phyloP scores from a whole-genome alignment of 2,113 vertebrate genomes.

The Noctilio leporinus region DNA sequence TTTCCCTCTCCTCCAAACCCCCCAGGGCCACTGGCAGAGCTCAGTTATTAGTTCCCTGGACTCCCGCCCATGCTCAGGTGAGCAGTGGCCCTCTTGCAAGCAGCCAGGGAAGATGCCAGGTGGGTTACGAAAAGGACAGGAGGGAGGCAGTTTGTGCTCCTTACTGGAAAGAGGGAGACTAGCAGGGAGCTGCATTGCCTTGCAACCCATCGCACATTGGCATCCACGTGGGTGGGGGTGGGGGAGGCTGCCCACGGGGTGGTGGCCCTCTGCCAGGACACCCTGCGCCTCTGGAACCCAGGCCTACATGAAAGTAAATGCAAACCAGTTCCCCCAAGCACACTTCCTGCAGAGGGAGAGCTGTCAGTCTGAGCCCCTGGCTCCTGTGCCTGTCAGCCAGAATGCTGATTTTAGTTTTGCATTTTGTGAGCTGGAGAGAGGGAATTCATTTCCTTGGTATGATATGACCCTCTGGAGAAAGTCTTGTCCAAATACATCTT shows the following conservation, averaged over 20 bases:
- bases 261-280: background rate
- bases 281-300: background rate
- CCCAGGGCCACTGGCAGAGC: background rate
- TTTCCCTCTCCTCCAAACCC: background rate
- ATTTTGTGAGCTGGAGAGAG: slow-evolving; percentile 55
- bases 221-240: background rate
- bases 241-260: rapidly evolving
- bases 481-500: slow-evolving; percentile 55
- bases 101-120: background rate
- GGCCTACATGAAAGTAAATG: background rate
- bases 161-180: background rate
- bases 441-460: slow-evolving; percentile 58
- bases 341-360: background rate
- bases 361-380: background rate
- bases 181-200: background rate
- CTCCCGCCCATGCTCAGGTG: rapidly evolving
- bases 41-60: background rate
- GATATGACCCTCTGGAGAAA: slow-evolving; percentile 51
- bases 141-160: background rate
- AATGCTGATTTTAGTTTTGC: slow-evolving; percentile 51
- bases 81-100: background rate
- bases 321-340: background rate
- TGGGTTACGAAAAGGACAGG: background rate
- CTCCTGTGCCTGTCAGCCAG: background rate
- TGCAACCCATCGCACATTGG: background rate